Base-by-base conservation (phyloP, 2,113 vertebrate species). In the Burhinus bistriatus region DNA sequence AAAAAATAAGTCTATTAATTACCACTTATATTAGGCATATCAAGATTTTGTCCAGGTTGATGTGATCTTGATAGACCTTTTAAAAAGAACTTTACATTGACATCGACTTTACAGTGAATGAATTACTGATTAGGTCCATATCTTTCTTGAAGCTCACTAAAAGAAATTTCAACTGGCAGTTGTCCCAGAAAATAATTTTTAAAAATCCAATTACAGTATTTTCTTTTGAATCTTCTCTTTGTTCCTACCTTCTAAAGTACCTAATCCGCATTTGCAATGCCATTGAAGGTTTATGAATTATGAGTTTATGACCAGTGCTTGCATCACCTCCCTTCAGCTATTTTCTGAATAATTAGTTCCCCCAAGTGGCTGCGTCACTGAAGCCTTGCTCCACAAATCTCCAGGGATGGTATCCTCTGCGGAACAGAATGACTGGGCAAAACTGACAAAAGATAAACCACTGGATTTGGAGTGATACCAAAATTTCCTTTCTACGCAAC, bases 321-420 rank as follows among this genome's bases (percentile, higher is more conserved):
- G 20, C 51, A 40, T 89, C 62, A 70, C 23, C 16, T 91, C 29
- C 52, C 16, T 90, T 83, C 47, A 73, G 18, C n/a, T 94, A 3
- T 94, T 93, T 93, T 87, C 78, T 89, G 86, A 92, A 90, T 83
- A 94, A 73, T 95, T 91, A 91, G 78, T 94, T 95, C 95, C 78
- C 73, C 75, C 78, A 94, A 79, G 89, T 89, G 84, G 89, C 76
- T 97, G 82, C 3, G 11, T 79, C 32, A 66, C 71, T 83, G 62
- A 76, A 89, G 66, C 77, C 27, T 76, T 44, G 23, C 54, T 87
- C 89, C 7, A 9, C 62, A 61, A 12, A 38, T 80, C 25, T 81
- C 65, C 12, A 16, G 80, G 52, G 58, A 32, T 83, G 42, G 10
- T 55, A 9, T 76, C 42, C 26, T 80, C 20, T 65, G 0, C n/a